These are phyloP conservation scores for Tribolium castaneum DNA, from an alignment of 1,140 invertebrate genomes.

Conservation along the genomic window DNA sequence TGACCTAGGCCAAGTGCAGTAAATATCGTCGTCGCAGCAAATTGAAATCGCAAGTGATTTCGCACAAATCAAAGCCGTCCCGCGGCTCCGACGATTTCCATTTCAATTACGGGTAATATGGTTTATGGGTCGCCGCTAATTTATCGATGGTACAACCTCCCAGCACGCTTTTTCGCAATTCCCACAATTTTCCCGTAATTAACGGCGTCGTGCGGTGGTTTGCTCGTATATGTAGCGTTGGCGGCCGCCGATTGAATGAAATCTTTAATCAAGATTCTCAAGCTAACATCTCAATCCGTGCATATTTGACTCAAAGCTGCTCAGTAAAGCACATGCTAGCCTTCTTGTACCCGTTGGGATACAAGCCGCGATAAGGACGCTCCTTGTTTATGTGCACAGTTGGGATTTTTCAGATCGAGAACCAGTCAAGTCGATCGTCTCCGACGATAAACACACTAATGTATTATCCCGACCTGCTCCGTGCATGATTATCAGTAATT, in stretches of 20 bases:
- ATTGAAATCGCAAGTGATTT: not conserved
- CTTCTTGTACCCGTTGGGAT: constrained; percentile 17
- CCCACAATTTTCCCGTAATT: constrained; percentile 40
- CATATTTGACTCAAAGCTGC: constrained; percentile 26
- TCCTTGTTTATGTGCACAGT: not conserved
- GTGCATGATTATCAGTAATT: constrained; percentile 9
- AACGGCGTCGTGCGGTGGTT: constrained; percentile 33
- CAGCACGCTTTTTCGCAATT: constrained; percentile 35
- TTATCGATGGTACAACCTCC: not conserved
- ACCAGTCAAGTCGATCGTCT: constrained; percentile 11
- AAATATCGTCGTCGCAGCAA: not conserved
- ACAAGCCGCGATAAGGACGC: constrained; percentile 18
- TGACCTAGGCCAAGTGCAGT: constrained; percentile 22
- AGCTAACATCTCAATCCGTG: constrained; percentile 42
- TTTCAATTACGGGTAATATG: constrained; percentile 1
- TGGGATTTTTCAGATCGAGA: constrained; percentile 30
- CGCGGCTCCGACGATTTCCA: not conserved
- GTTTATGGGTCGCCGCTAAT: not conserved
- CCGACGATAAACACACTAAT: constrained; percentile 28
- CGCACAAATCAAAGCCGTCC: too few relatives aligned
- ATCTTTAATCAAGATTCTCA: constrained; percentile 37
- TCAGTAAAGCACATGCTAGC: constrained; percentile 33
- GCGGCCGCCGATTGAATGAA: constrained; percentile 40
- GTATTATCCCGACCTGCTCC: constrained; percentile 1
- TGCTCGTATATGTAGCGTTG: constrained; percentile 35